Evolutionary conservation across 2,888 invertebrate genomes (phyloP).

Genomic region (Alentia gelatinosa): DNA sequence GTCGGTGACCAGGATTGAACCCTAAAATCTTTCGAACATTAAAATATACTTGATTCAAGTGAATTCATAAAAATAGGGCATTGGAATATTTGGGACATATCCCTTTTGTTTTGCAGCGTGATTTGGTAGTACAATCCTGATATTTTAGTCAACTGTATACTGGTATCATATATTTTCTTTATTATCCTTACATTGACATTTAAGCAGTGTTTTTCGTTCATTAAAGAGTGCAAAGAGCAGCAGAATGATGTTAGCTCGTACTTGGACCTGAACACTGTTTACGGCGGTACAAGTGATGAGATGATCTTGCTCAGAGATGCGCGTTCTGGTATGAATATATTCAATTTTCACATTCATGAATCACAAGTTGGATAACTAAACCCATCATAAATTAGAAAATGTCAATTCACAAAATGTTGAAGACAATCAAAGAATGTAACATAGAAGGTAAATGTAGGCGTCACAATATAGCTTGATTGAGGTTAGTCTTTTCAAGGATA

Average conservation of each 20-base stretch:
- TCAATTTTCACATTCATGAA: no score
- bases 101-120: background rate
- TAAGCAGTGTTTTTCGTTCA: background rate
- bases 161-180: background rate
- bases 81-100: background rate
- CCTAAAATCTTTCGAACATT: no score
- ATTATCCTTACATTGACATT: background rate
- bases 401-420: no score
- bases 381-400: no score
- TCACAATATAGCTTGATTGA: no score
- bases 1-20: no score
- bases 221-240: constrained; percentile 86
- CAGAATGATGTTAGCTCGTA: constrained; percentile 88
- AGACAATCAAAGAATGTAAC: no score
- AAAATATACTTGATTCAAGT: no score
- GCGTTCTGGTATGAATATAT: background rate
- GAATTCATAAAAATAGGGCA: background rate
- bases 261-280: constrained; percentile 87
- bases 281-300: constrained; percentile 58
- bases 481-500: no score
- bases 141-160: background rate
- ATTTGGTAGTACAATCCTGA: background rate
- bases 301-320: constrained; percentile 21
- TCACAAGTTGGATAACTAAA: no score
- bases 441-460: no score